Conservation (phyloP, 2,113 vertebrate species). For the Petaurus breviceps region DNA sequence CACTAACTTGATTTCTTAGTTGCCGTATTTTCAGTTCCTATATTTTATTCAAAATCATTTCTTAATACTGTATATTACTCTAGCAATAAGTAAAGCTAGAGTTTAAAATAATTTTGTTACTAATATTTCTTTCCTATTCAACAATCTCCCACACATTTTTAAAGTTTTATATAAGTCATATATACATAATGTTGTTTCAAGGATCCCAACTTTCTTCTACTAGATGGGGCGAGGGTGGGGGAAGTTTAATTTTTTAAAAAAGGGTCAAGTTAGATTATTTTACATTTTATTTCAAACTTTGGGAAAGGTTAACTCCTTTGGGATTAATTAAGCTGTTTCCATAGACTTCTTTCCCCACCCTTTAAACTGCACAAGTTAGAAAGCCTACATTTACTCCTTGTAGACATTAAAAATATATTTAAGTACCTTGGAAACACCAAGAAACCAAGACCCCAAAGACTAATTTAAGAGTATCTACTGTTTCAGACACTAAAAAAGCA, state of each 20-base stretch:
- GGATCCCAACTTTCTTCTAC: background rate
- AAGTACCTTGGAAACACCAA: background rate
- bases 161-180: background rate
- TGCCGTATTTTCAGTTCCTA: background rate
- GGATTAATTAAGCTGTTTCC: background rate
- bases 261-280: background rate
- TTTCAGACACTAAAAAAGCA: background rate
- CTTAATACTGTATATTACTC: background rate
- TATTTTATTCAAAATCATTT: background rate
- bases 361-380: background rate
- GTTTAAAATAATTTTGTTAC: background rate
- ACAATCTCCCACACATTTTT: background rate
- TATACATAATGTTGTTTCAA: background rate
- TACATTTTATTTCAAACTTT: background rate
- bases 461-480: background rate
- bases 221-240: too few species aligned
- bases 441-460: background rate
- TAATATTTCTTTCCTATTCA: background rate
- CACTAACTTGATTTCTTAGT: background rate
- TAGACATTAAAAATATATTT: background rate
- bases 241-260: background rate
- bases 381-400: background rate
- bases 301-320: background rate
- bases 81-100: background rate
- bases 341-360: background rate